Base-by-base conservation (phyloP, 2,113 vertebrate species). In the Caranx melampygus region DNA sequence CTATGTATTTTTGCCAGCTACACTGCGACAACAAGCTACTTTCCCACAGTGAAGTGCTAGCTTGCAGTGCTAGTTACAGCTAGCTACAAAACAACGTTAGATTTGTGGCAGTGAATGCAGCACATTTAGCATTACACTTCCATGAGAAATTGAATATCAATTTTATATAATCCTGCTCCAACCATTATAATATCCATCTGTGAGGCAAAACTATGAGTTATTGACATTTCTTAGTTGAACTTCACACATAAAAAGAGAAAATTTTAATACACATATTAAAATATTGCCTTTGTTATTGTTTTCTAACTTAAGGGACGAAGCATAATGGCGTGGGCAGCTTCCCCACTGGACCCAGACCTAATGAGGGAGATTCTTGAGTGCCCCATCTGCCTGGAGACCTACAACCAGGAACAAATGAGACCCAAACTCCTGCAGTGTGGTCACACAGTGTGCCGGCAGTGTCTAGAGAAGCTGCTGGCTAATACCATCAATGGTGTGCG, bases 351-450 rank as follows among this genome's bases (percentile, higher is more conserved):
- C 91, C 94, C 96, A 0, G 97, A 99, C 3, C 92, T 97, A 0
- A 94, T 99, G 76, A 96, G 97, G 40, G 98, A 99, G 90, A 96
- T 99, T 34, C 93, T 99, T 60, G 98, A 99, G 85, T 99, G 98
- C 84, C 97, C 97, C 11, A 99, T 99, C 73, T 99, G 98, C 88
- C 95, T 99, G 94, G 97, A 99, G 85, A 97, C 97, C 61, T 99
- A 98, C 92, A 97, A 94, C 0, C 96, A 96, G 88, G 96, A 98
- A 51, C 95, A 97, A 67, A 92, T 98, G 87, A 95, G 98, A 81
- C 97, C 97, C 71, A 99, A 99, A 78, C 96, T 99, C 10, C 91
- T 99, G 65, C 97, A 98, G 89, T 99, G 98, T 0, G 98, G 98
- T 52, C 98, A 99, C 74, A 98, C 98, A 3, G 96, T 98, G 80